These are phyloP conservation scores for Pleuronectes platessa DNA, from an alignment of 2,113 vertebrate species.

Conservation along the genomic window DNA sequence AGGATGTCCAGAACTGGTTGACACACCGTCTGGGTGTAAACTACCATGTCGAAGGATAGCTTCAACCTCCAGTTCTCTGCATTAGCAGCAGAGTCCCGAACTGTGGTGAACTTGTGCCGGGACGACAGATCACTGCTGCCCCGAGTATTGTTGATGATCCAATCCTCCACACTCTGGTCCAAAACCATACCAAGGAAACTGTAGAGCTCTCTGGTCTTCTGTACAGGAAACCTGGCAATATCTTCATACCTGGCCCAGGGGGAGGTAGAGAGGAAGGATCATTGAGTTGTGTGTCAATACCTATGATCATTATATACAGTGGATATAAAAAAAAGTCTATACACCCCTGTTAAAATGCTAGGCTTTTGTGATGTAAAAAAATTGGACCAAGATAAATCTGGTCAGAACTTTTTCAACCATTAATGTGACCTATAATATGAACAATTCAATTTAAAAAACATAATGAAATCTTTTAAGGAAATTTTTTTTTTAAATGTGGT, in stretches of 20 bases:
- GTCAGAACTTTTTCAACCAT: too few species aligned
- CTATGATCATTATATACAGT: neutral
- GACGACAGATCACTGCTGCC: slow-evolving; percentile 86
- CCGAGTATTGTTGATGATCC: slow-evolving; percentile 94
- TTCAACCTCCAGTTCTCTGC: slow-evolving; percentile 95
- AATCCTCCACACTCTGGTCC: slow-evolving; percentile 87
- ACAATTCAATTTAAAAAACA: too few species aligned
- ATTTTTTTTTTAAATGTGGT: too few species aligned
- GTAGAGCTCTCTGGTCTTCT: slow-evolving; percentile 92
- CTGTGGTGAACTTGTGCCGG: slow-evolving; percentile 92
- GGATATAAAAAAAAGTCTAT: too few species aligned
- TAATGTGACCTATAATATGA: too few species aligned
- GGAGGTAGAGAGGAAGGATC: neutral
- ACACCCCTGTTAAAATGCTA: too few species aligned
- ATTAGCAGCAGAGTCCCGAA: slow-evolving; percentile 91
- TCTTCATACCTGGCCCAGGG: slow-evolving; percentile 87
- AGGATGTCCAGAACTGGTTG: slow-evolving; percentile 89
- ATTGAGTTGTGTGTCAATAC: neutral
- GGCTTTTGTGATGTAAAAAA: too few species aligned
- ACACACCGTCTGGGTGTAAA: slow-evolving; percentile 91
- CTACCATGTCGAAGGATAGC: slow-evolving; percentile 92
- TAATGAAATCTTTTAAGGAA: too few species aligned
- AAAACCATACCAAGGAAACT: slow-evolving; percentile 89
- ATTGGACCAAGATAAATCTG: too few species aligned
- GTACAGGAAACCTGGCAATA: slow-evolving; percentile 90